phyloP scores from a whole-genome alignment of 2,888 invertebrate species.

The Campoletis raptor region DNA sequence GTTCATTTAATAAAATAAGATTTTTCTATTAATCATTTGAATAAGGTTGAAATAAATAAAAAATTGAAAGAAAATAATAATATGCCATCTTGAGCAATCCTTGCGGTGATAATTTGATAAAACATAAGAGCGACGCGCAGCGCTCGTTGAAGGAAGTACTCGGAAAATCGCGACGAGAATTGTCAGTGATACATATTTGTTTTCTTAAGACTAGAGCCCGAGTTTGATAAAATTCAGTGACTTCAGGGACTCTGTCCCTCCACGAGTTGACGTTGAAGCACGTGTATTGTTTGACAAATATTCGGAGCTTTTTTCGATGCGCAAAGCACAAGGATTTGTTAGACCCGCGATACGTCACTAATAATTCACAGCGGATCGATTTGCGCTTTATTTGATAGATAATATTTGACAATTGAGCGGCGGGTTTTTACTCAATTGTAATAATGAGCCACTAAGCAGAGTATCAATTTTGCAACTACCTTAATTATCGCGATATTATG shows the following conservation, averaged over 20 bases:
- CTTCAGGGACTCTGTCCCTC: background rate
- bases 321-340: background rate
- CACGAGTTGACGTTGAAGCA: background rate
- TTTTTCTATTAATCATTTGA: background rate
- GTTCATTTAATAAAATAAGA: background rate
- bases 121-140: background rate
- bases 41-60: background rate
- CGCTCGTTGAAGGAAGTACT: background rate
- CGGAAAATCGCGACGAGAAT: constrained; percentile 6
- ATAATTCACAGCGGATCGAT: background rate
- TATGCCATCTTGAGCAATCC: background rate
- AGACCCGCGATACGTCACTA: background rate
- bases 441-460: background rate
- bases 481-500: constrained; percentile 14
- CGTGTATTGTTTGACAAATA: background rate
- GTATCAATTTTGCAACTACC: constrained; percentile 11
- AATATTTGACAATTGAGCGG: constrained; percentile 1
- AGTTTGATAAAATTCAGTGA: background rate
- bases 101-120: background rate
- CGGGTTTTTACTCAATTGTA: background rate
- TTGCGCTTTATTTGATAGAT: background rate
- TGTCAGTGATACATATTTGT: background rate
- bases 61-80: background rate
- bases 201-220: constrained; percentile 13
- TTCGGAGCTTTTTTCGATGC: background rate